A percentile compares a stretch with the other conserved stretches of the same genome.
phyloP scores from a whole-genome alignment of 1,140 invertebrate genomes.

The Aphelinus certus region DNA sequence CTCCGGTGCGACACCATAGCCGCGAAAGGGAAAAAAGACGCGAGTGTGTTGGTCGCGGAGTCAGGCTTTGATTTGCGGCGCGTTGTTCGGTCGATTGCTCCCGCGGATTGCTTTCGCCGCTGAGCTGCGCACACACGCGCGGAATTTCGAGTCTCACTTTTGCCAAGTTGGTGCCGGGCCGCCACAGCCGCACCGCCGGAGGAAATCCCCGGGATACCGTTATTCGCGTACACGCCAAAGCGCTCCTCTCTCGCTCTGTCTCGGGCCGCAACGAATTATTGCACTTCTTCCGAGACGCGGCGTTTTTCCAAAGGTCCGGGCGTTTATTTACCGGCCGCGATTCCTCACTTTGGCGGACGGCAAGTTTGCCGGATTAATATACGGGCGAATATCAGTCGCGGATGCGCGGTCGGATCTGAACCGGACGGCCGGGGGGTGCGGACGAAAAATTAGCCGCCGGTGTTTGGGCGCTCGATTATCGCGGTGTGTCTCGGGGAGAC shows the following conservation, averaged over 20 bases:
- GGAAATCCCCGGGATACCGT: conserved; percentile 19
- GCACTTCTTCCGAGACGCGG: not conserved
- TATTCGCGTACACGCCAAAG: too few relatives aligned
- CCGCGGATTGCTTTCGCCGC: conserved; percentile 57
- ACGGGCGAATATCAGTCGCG: too few relatives aligned
- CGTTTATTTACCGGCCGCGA: too few relatives aligned
- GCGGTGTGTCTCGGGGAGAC: too few relatives aligned
- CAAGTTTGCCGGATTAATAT: too few relatives aligned
- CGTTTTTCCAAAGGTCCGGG: too few relatives aligned
- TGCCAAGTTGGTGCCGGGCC: too few relatives aligned
- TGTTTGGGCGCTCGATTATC: too few relatives aligned
- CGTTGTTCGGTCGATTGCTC: conserved; percentile 64
- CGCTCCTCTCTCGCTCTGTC: not conserved
- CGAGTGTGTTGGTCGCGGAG: conserved; percentile 1
- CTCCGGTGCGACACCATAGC: not conserved
- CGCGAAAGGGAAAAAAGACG: not conserved
- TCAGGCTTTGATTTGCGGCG: conserved; percentile 62
- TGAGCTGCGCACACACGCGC: not conserved
- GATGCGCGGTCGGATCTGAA: too few relatives aligned
- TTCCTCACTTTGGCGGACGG: too few relatives aligned
- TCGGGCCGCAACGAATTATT: not conserved
- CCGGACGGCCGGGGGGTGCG: not conserved
- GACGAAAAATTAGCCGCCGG: not conserved
- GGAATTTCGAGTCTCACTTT: conserved; percentile 2
- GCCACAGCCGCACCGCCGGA: not conserved